Evolutionary conservation across 2,113 vertebrate species (phyloP).

Genomic region (Oreamnos americanus): DNA sequence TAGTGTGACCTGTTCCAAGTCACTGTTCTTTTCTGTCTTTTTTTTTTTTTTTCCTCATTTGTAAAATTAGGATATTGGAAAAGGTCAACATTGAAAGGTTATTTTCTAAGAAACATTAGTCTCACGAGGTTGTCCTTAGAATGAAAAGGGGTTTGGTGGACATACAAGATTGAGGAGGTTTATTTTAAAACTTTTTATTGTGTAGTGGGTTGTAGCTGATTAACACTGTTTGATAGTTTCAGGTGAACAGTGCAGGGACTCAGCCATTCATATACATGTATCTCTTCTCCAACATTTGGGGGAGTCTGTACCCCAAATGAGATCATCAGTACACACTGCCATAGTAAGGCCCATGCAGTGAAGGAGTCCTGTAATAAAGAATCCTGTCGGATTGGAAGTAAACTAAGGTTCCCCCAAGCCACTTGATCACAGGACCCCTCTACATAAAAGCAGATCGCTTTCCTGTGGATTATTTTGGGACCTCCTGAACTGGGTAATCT

Average conservation of each 20-base stretch:
- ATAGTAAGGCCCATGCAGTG: neutral
- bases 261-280: neutral
- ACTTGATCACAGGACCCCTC: neutral
- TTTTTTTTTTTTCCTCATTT: accelerated
- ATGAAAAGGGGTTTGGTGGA: neutral
- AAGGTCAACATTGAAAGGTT: neutral
- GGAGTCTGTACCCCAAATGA: neutral
- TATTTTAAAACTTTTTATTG: neutral
- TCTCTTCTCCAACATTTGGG: neutral
- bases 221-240: neutral
- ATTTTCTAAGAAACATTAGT: neutral
- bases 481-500: neutral
- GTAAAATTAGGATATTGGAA: neutral
- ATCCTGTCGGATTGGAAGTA: neutral
- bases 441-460: neutral
- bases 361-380: neutral
- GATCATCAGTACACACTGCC: accelerated
- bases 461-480: neutral
- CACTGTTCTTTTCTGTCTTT: neutral
- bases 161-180: neutral
- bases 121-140: neutral
- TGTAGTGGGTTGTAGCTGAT: neutral
- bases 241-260: neutral
- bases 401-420: neutral
- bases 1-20: neutral